phyloP scores from a whole-genome alignment of 2,888 invertebrate species.

The Venusia cambrica region DNA sequence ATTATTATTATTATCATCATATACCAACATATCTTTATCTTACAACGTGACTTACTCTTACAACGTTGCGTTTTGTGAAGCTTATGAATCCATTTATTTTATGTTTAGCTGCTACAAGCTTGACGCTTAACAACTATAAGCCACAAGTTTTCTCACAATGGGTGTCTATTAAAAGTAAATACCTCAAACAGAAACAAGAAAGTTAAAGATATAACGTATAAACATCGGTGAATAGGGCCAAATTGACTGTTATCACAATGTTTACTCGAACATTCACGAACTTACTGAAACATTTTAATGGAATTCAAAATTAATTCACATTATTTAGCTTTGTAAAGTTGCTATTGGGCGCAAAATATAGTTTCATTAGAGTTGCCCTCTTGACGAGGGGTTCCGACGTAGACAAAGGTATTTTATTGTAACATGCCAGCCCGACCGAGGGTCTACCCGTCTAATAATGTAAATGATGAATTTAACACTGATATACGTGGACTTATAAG shows the following conservation, averaged over 20 bases:
- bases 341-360: constrained; percentile 41
- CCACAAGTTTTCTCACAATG: too few species aligned
- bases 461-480: constrained; percentile 32
- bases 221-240: too few species aligned
- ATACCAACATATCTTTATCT: too few species aligned
- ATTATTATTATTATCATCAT: too few species aligned
- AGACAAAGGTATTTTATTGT: constrained; percentile 43
- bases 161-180: too few species aligned
- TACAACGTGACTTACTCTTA: too few species aligned
- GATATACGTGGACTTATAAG: constrained; percentile 20
- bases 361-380: constrained; percentile 40
- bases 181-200: too few species aligned
- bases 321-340: constrained; percentile 33
- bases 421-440: constrained; percentile 32
- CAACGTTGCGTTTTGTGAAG: too few species aligned
- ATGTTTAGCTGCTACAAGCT: too few species aligned
- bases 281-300: constrained; percentile 17
- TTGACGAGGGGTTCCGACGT: constrained; percentile 34
- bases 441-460: constrained; percentile 32
- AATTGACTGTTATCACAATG: constrained; percentile 3
- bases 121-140: too few species aligned
- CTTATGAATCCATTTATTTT: too few species aligned
- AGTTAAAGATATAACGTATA: too few species aligned
- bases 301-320: constrained; percentile 25
- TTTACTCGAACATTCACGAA: constrained; percentile 1